Conservation (phyloP, 2,797 vertebrate species). For the Lateolabrax maculatus region DNA sequence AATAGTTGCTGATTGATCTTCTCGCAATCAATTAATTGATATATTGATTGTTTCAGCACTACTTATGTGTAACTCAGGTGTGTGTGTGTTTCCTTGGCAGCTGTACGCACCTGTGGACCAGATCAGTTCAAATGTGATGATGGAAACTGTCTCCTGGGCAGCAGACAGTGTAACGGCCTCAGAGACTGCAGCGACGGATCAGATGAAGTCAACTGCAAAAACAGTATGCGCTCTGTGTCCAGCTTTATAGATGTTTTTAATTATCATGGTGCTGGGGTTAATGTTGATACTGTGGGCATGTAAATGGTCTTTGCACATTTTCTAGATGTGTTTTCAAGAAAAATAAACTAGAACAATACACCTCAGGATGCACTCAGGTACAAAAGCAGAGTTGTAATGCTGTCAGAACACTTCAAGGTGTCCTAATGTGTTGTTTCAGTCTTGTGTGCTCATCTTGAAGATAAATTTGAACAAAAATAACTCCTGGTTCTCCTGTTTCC, state of each 20-base stretch:
- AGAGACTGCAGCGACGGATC: constrained; percentile 94
- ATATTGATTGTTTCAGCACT: neutral
- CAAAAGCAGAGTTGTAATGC: neutral
- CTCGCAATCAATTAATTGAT: neutral
- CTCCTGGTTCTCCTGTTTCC: neutral
- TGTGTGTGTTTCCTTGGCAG: constrained; percentile 72
- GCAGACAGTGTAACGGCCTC: constrained; percentile 93
- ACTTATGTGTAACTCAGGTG: neutral
- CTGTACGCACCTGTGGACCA: constrained; percentile 91
- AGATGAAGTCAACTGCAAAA: constrained; percentile 94
- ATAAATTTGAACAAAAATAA: neutral
- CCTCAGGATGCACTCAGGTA: neutral
- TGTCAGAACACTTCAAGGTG: neutral
- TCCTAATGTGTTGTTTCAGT: neutral
- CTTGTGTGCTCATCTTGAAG: neutral
- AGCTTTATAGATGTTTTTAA: neutral
- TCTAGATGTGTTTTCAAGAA: neutral
- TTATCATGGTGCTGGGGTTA: no score
- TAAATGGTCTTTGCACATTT: neutral
- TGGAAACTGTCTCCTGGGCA: constrained; percentile 93
- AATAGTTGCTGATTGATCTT: neutral
- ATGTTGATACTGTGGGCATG: neutral
- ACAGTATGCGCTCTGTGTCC: constrained; percentile 78
- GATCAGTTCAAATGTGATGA: constrained; percentile 97
- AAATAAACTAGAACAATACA: neutral